A percentile compares a stretch with the other conserved stretches of the same genome.
phyloP scores from a whole-genome alignment of 2,113 vertebrate genomes.

The Pygoscelis adeliae region DNA sequence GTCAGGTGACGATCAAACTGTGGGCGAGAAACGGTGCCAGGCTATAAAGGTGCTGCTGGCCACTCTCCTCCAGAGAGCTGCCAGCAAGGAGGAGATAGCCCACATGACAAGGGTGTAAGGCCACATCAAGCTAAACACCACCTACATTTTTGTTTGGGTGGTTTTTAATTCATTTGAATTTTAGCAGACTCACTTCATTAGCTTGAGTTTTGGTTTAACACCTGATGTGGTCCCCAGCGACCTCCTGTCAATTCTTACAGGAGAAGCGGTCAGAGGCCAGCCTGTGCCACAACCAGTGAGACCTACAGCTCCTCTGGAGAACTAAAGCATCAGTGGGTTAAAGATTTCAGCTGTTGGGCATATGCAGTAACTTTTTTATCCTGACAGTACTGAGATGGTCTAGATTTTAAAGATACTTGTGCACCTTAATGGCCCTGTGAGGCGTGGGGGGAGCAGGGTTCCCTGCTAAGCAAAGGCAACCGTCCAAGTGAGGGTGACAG shows the following conservation, averaged over 20 bases:
- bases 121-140: background rate
- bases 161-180: background rate
- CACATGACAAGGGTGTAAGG: background rate
- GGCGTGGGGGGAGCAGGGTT: accelerated
- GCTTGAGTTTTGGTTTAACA: background rate
- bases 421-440: background rate
- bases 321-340: background rate
- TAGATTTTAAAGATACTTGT: background rate
- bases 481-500: background rate
- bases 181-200: background rate
- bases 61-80: background rate
- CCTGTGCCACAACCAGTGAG: background rate
- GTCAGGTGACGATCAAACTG: accelerated
- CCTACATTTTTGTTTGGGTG: background rate
- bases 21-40: accelerated
- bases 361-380: background rate
- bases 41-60: background rate
- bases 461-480: background rate
- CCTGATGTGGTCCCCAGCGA: background rate
- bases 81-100: background rate
- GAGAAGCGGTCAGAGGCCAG: background rate
- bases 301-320: background rate
- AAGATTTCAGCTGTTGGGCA: background rate
- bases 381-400: background rate
- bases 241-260: background rate